A percentile compares a stretch with the other conserved stretches of the same genome.
Evolutionary conservation across 2,888 invertebrate species (phyloP).

Genomic region (Nomada goodeniana): DNA sequence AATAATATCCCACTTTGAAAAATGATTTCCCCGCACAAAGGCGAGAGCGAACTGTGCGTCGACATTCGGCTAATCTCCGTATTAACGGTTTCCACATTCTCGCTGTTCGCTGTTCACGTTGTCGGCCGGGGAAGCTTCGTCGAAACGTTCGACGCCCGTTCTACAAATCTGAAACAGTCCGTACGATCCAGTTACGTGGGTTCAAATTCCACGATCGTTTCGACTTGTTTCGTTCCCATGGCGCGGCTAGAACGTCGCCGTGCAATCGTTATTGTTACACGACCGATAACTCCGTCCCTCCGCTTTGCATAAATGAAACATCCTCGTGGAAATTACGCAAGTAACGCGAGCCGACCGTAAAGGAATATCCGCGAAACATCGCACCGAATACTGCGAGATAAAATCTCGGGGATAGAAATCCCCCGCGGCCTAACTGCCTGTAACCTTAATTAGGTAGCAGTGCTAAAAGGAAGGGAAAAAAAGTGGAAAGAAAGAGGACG

Average conservation of each 20-base stretch:
- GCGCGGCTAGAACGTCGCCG: background rate
- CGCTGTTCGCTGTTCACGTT: background rate
- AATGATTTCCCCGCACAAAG: constrained; percentile 30
- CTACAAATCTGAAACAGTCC: constrained; percentile 1
- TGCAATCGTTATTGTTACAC: background rate
- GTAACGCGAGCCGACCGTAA: background rate
- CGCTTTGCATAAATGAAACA: background rate
- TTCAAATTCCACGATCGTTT: too few species aligned
- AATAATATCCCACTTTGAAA: constrained; percentile 45
- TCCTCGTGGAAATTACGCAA: background rate
- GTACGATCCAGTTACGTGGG: background rate
- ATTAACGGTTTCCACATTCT: constrained; percentile 2
- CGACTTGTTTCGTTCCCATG: background rate
- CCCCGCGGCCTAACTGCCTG: background rate
- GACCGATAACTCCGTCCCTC: background rate
- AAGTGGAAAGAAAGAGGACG: background rate
- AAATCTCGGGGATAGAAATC: constrained; percentile 2
- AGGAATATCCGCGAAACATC: background rate
- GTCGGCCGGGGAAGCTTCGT: background rate
- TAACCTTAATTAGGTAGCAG: constrained; percentile 17
- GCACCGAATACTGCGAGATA: background rate
- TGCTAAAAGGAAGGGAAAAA: background rate
- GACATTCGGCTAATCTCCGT: constrained; percentile 33
- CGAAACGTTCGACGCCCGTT: background rate
- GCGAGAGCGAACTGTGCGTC: background rate